Percentiles rank a stretch among this genome's conserved stretches.
These are phyloP conservation scores for Nyctibius bracteatus DNA, from an alignment of 2,113 vertebrate genomes.

Conservation along the genomic window DNA sequence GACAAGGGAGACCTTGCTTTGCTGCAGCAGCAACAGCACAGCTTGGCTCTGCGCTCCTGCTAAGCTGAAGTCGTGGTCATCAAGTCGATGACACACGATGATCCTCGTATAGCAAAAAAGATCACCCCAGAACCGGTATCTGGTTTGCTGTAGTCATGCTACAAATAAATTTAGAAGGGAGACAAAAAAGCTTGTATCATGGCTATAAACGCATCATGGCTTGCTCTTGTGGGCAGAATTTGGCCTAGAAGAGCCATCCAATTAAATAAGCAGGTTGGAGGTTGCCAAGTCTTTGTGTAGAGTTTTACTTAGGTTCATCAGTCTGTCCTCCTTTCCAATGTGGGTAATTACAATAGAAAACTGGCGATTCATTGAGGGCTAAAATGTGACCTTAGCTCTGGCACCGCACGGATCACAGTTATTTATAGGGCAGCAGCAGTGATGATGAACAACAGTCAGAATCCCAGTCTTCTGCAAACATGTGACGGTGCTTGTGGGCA, in stretches of 20 bases:
- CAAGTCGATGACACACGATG: accelerated
- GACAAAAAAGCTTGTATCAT: not conserved
- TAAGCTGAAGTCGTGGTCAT: not conserved
- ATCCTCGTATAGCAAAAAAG: not conserved
- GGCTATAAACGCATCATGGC: not conserved
- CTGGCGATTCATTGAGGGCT: not conserved
- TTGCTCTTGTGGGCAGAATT: not conserved
- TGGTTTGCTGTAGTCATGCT: not conserved
- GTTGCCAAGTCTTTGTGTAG: not conserved
- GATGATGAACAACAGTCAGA: not conserved
- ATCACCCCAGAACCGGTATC: not conserved
- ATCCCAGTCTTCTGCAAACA: not conserved
- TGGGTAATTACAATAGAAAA: not conserved
- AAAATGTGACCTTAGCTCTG: not conserved
- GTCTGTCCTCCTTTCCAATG: not conserved
- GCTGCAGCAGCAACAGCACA: not conserved
- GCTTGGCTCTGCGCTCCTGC: not conserved
- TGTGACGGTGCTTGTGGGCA: not conserved
- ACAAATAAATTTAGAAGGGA: not conserved
- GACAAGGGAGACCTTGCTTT: not conserved
- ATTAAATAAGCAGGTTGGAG: not conserved
- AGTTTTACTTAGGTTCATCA: not conserved
- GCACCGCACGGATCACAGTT: not conserved
- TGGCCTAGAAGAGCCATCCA: not conserved
- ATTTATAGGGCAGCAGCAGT: not conserved